Conservation (phyloP, 1,140 invertebrate genomes). For the Grapholita molesta region DNA sequence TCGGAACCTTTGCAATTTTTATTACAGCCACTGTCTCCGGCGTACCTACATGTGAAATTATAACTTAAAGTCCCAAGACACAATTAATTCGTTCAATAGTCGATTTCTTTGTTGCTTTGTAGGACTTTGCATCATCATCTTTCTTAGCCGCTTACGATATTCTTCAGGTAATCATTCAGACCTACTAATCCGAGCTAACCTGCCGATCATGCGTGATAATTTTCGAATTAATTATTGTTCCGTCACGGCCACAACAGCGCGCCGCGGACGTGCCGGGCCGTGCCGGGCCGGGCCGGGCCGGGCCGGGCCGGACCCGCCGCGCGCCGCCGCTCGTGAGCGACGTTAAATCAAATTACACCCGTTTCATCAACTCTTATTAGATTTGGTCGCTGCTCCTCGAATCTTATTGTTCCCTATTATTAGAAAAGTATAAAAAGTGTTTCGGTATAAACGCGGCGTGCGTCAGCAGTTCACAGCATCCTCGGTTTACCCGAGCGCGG, state of each 20-base stretch:
- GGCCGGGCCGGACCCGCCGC: not conserved
- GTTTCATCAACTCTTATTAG: constrained; percentile 13
- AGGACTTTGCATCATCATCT: too few relatives aligned
- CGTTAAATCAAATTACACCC: constrained; percentile 15
- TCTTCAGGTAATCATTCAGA: not conserved
- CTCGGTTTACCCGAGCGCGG: not conserved
- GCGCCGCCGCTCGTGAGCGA: constrained; percentile 1
- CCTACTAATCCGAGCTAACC: not conserved
- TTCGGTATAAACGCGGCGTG: constrained; percentile 3
- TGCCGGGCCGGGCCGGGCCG: not conserved
- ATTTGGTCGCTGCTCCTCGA: constrained; percentile 7
- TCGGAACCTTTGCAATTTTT: too few relatives aligned
- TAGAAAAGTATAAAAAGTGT: constrained; percentile 8
- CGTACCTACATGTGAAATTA: too few relatives aligned
- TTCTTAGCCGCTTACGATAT: not conserved
- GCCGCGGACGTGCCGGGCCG: not conserved
- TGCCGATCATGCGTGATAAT: not conserved
- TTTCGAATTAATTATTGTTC: not conserved
- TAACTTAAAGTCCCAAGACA: too few relatives aligned
- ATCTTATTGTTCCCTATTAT: constrained; percentile 14
- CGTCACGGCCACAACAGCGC: not conserved
- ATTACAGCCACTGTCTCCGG: too few relatives aligned
- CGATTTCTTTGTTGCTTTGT: too few relatives aligned
- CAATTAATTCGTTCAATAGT: too few relatives aligned
- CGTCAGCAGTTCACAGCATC: constrained; percentile 11